Conservation (phyloP, 2,888 invertebrate genomes). For the Camptogramma bilineatum region DNA sequence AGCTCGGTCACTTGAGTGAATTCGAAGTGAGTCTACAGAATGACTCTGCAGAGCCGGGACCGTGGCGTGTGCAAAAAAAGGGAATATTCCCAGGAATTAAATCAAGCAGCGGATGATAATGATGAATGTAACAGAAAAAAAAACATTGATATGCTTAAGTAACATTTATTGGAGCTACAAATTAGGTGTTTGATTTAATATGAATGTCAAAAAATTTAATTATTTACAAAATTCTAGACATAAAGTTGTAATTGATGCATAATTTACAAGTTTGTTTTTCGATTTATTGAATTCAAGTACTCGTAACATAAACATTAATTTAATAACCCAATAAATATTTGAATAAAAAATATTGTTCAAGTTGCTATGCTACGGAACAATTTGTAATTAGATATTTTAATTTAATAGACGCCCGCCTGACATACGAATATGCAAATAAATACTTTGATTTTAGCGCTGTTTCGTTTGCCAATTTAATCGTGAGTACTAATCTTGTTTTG, state of each 20-base stretch:
- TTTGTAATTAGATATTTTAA: conserved; percentile 22
- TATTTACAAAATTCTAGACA: conserved; percentile 33
- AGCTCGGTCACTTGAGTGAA: too few relatives aligned
- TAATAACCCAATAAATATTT: conserved; percentile 11
- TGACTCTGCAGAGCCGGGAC: too few relatives aligned
- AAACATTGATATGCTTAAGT: background rate
- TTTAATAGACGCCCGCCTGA: conserved; percentile 14
- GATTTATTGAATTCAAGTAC: conserved; percentile 8
- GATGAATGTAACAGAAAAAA: too few relatives aligned
- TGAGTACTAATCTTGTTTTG: too few relatives aligned
- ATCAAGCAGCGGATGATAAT: background rate
- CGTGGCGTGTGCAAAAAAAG: too few relatives aligned
- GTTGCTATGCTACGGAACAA: background rate
- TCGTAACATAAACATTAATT: conserved; percentile 6
- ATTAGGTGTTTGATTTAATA: conserved; percentile 6
- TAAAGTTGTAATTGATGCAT: conserved; percentile 30
- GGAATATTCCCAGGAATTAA: too few relatives aligned
- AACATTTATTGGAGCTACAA: background rate
- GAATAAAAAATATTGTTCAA: conserved; percentile 8
- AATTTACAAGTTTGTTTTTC: conserved; percentile 37
- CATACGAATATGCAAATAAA: conserved; percentile 3
- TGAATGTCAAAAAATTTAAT: conserved; percentile 3
- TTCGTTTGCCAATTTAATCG: background rate
- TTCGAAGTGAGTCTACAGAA: too few relatives aligned
- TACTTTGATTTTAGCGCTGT: background rate